These are phyloP conservation scores for Drosophila nigrodunni DNA, from an alignment of 1,140 invertebrate genomes.

Conservation along the genomic window DNA sequence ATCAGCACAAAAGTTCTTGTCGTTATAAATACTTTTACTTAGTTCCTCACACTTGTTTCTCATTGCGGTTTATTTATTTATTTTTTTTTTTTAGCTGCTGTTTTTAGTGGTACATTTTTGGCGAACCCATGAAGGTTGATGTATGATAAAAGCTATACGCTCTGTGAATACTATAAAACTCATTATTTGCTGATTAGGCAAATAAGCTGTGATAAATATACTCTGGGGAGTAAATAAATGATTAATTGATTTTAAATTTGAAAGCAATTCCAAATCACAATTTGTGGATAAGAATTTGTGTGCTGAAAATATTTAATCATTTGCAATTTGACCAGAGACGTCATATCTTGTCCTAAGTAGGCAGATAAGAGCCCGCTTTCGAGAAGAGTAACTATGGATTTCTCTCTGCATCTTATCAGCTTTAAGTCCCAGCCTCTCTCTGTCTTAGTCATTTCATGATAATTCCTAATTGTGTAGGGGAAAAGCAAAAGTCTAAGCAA, in stretches of 20 bases:
- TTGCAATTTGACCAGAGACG: not conserved
- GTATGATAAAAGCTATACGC: constrained; percentile 1
- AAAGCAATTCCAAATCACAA: too few species aligned
- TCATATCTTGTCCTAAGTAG: not conserved
- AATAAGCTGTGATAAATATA: too few species aligned
- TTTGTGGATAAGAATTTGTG: not conserved
- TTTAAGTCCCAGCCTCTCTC: not conserved
- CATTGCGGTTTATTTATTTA: constrained; percentile 26
- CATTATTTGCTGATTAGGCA: too few species aligned
- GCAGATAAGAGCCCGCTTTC: constrained; percentile 34
- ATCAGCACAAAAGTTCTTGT: constrained; percentile 66
- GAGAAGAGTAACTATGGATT: not conserved
- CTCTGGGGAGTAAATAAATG: too few species aligned
- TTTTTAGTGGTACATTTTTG: constrained; percentile 9
- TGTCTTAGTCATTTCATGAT: constrained; percentile 6
- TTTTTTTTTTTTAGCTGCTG: constrained; percentile 19
- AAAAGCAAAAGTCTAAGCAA: constrained; percentile 11
- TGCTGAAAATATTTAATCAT: not conserved
- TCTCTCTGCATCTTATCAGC: not conserved
- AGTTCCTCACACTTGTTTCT: constrained; percentile 14
- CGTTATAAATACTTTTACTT: constrained; percentile 46
- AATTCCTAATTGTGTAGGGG: constrained; percentile 12
- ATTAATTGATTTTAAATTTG: too few species aligned
- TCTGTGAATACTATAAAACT: not conserved
- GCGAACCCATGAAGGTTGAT: not conserved